Conservation (phyloP, 23 tunicate species). For the Phallusia fumigata region DNA sequence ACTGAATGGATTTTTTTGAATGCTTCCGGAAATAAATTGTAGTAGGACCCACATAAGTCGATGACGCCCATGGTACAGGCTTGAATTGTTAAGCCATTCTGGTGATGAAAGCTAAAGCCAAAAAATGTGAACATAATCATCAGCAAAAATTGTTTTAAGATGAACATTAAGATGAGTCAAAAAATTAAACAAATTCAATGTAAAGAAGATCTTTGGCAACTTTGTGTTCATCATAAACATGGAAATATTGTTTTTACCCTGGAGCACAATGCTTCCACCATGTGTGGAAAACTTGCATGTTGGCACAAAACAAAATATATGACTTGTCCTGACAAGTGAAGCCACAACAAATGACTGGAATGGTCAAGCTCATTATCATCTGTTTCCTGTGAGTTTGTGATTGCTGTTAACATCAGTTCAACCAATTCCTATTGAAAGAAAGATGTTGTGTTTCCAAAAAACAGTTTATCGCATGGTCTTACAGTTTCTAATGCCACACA, state of each 20-base stretch:
- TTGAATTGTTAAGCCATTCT: conserved; percentile 11
- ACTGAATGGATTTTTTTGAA: conserved; percentile 58
- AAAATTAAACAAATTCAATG: no score
- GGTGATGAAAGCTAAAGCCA: conserved; percentile 23
- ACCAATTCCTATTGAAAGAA: conserved; percentile 51
- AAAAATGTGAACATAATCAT: no score
- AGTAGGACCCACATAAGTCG: conserved; percentile 69
- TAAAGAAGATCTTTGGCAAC: no score
- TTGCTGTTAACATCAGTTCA: conserved; percentile 42
- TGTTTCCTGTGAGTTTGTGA: conserved; percentile 33
- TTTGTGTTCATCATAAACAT: no score
- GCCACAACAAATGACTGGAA: conserved; percentile 63
- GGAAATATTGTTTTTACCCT: conserved; percentile 25
- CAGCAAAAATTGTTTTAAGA: not conserved
- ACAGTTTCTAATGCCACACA: conserved; percentile 53
- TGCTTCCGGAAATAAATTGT: conserved; percentile 79
- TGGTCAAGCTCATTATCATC: conserved; percentile 10
- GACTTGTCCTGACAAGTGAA: conserved; percentile 70
- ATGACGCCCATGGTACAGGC: conserved; percentile 54
- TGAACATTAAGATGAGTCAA: no score
- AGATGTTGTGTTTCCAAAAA: not conserved
- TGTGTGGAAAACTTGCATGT: conserved; percentile 48
- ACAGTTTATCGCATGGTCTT: not conserved
- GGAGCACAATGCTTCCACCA: conserved; percentile 50
- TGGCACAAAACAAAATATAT: conserved; percentile 63